Evolutionary conservation across 2,113 vertebrate species (phyloP), one percentile per base, ranked within the genome.

Genomic region (Crocuta crocuta): DNA sequence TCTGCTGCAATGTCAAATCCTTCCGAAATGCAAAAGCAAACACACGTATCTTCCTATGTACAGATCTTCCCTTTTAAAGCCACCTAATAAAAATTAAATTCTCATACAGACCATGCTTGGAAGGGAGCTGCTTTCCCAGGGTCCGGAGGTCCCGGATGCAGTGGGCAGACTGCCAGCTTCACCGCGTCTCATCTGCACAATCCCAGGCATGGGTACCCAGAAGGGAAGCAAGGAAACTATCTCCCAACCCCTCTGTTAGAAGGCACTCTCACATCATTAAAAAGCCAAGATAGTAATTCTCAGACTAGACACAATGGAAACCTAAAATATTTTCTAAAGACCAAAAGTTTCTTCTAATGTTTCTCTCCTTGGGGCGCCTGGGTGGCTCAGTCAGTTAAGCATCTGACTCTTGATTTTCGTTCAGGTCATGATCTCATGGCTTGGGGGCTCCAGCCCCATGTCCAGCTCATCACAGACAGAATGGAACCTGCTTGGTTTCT

Each of bases 21-120:
- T n/a, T 73, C 55, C 76, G 0, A 96, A 85, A 31, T 3, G 7
- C 53, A 97, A 50, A 12, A 10, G 50, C 17, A 24, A 55, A 48
- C 16, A 0, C 79, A 66, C 23, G 55, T 53, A 63, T 33, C 79
- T 63, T 10, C 45, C 83, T 58, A 11, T 2, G 16, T 35, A 1
- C 83, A 87, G 24, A 43, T 48, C 97, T 96, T 95, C 86, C 93
- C 78, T 66, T 65, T 5, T 2, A 83, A 82, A 35, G 31, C n/a
- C 12, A 63, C 35, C 58, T 23, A 45, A 73, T 68, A 80, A 70
- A 89, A 63, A 85, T 8, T 74, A 24, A 7, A 35, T 48, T 89
- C 28, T 74, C 35, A 73, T 16, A 45, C 19, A 91, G 53, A 7
- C 33, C 43, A 7, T 0, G 43, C 79, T 71, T 58, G 35, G 79